Percentiles rank a stretch among this genome's conserved stretches.
phyloP scores from a whole-genome alignment of 2,113 vertebrate species.

The Dicaeum eximium region DNA sequence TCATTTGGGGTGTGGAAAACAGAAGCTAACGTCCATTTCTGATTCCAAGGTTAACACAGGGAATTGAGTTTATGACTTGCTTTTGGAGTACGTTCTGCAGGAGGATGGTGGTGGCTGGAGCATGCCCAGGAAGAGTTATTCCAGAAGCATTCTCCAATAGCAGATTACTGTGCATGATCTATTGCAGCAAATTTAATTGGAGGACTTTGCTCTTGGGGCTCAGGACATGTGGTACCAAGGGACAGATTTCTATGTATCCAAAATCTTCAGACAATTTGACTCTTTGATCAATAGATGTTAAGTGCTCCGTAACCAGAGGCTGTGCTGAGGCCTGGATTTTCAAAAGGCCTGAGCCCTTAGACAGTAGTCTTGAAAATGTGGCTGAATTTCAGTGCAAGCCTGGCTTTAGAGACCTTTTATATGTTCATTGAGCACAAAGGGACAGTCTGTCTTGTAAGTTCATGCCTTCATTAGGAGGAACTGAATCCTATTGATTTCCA shows the following conservation, averaged over 20 bases:
- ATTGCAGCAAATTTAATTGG: not conserved
- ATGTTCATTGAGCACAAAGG: not conserved
- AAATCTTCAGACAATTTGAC: not conserved
- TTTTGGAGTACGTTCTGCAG: not conserved
- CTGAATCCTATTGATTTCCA: not conserved
- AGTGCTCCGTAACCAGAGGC: not conserved
- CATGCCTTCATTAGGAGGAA: not conserved
- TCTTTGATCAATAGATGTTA: not conserved
- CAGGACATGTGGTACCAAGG: not conserved
- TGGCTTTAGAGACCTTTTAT: not conserved
- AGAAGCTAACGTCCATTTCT: not conserved
- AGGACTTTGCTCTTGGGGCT: not conserved
- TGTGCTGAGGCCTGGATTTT: not conserved
- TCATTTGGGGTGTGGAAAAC: not conserved
- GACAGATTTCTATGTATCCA: not conserved
- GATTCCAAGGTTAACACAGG: not conserved
- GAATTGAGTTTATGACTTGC: not conserved
- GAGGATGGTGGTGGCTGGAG: not conserved
- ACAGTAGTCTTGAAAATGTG: not conserved
- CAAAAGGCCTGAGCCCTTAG: not conserved
- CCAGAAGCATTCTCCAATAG: rapidly evolving
- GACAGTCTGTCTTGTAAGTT: not conserved
- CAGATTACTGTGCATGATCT: not conserved
- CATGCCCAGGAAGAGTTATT: not conserved
- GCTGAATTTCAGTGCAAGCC: not conserved